Evolutionary conservation across 2,113 vertebrate genomes (phyloP).

Genomic region (Dascyllus trimaculatus): DNA sequence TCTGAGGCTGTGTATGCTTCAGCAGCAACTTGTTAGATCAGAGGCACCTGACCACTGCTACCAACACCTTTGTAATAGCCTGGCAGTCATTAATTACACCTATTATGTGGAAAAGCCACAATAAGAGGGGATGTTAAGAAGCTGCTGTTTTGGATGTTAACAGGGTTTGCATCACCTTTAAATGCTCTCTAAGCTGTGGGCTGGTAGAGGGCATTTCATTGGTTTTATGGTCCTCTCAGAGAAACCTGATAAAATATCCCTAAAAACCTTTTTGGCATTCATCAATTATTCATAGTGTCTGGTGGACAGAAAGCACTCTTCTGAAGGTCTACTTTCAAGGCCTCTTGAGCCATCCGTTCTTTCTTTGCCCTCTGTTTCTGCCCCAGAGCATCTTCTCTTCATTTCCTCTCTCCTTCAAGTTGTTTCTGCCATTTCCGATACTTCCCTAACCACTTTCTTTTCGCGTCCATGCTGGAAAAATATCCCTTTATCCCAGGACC

Average conservation of each 20-base stretch:
- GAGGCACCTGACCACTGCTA: background rate
- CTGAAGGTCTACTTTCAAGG: constrained; percentile 56
- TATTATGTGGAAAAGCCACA: constrained; percentile 10
- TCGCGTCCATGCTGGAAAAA: constrained; percentile 23
- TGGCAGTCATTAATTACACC: background rate
- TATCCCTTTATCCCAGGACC: constrained; percentile 33
- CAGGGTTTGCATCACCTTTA: constrained; percentile 25
- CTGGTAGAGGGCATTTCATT: constrained; percentile 37
- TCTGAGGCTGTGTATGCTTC: constrained; percentile 8
- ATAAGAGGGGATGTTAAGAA: background rate
- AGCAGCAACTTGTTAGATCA: constrained; percentile 6
- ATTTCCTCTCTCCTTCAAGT: constrained; percentile 72
- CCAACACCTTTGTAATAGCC: background rate
- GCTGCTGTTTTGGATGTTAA: constrained; percentile 22
- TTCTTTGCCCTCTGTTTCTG: constrained; percentile 30
- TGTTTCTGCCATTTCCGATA: constrained; percentile 43
- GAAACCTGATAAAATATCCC: constrained; percentile 62
- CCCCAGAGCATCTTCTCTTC: constrained; percentile 38
- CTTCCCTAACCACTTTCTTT: constrained; percentile 42
- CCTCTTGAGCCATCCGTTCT: constrained; percentile 21
- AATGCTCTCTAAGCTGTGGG: constrained; percentile 1
- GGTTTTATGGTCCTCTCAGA: constrained; percentile 40
- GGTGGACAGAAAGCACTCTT: constrained; percentile 46
- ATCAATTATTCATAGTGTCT: constrained; percentile 80
- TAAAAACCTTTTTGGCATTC: constrained; percentile 60